Evolutionary conservation across 2,113 vertebrate genomes (phyloP).

Genomic region (Pipa parva): DNA sequence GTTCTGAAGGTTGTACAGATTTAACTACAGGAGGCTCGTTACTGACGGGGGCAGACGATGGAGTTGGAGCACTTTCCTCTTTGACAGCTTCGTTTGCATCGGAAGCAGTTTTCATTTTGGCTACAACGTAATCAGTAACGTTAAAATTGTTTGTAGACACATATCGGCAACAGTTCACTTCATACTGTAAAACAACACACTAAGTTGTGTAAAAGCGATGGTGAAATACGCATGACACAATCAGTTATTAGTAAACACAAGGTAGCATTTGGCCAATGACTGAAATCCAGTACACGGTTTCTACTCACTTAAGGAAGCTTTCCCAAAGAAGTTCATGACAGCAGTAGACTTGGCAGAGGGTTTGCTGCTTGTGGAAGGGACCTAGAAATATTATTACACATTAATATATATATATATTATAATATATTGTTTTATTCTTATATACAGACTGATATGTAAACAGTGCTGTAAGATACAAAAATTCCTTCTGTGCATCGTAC

Average conservation of each 20-base stretch:
- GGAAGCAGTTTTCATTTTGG: conserved; percentile 61
- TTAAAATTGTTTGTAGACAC: no score
- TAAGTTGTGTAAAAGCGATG: no score
- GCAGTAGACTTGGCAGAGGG: conserved; percentile 60
- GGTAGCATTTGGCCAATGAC: no score
- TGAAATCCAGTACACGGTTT: no score
- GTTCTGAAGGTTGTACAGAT: conserved; percentile 44
- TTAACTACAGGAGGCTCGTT: neutral
- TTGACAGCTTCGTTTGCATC: conserved; percentile 57
- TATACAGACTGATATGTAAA: neutral
- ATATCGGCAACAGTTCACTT: no score
- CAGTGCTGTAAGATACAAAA: neutral
- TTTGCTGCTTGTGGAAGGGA: conserved; percentile 66
- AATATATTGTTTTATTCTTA: neutral
- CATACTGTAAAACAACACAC: no score
- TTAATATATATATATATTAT: neutral
- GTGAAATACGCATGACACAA: no score
- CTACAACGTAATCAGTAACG: conserved; percentile 44
- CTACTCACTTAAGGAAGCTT: conserved; percentile 78
- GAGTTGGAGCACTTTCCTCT: conserved; percentile 48
- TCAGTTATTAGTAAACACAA: neutral
- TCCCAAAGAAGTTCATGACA: conserved; percentile 85
- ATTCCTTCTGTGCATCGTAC: neutral
- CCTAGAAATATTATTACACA: conserved; percentile 57
- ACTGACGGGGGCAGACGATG: neutral